phyloP scores from a whole-genome alignment of 2,797 vertebrate species.

The Melanotaenia boesemani region DNA sequence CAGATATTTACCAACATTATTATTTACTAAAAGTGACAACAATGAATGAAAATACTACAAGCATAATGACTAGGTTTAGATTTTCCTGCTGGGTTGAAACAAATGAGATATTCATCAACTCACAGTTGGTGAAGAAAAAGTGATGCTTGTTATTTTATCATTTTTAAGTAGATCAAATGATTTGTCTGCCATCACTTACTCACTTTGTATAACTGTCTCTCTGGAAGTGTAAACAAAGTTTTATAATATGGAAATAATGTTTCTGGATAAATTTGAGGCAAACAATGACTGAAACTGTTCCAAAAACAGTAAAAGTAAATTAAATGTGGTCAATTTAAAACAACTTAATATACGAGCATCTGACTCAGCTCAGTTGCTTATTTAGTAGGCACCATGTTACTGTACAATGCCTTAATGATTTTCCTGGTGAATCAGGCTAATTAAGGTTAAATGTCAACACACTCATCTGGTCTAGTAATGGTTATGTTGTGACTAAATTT shows the following conservation, averaged over 20 bases:
- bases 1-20: conserved; percentile 1
- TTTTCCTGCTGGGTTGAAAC: conserved; percentile 4
- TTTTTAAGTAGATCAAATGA: background rate
- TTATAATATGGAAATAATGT: no score
- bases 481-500: background rate
- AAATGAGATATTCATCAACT: background rate
- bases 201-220: background rate
- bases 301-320: no score
- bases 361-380: no score
- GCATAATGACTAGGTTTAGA: background rate
- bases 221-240: background rate
- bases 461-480: background rate
- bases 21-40: background rate
- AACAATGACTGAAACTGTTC: no score
- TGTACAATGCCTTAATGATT: background rate
- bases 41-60: conserved; percentile 4
- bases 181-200: background rate
- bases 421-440: background rate
- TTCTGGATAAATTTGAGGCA: no score
- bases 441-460: background rate
- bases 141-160: background rate
- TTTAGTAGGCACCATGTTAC: background rate
- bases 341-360: no score
- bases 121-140: background rate
- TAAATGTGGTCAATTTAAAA: no score